Evolutionary conservation across 2,888 invertebrate species (phyloP).

Genomic region (Diaprepes abbreviatus): DNA sequence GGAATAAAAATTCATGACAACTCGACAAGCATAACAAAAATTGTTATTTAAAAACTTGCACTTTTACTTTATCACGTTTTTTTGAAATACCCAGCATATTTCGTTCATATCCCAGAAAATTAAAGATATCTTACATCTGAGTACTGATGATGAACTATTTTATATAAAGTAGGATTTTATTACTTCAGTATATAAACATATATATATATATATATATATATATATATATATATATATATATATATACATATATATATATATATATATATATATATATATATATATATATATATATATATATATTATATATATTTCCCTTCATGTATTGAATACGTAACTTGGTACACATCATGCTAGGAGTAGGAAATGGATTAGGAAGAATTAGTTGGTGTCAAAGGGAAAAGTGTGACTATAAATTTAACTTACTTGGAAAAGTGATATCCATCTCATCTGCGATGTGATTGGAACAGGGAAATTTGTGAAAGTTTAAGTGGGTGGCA

Average conservation of each 20-base stretch:
- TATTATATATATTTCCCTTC: background rate
- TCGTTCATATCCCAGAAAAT: no score
- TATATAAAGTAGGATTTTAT: no score
- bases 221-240: background rate
- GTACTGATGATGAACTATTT: no score
- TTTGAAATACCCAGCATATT: no score
- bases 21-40: no score
- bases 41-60: no score
- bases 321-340: constrained; percentile 1
- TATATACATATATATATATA: background rate
- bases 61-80: no score
- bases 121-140: no score
- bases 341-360: background rate
- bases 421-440: constrained; percentile 66
- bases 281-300: background rate
- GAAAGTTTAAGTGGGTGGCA: constrained; percentile 43
- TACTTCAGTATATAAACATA: no score
- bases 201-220: background rate
- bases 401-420: constrained; percentile 24
- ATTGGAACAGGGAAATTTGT: constrained; percentile 56
- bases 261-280: background rate
- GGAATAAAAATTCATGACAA: no score
- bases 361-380: background rate
- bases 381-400: background rate
- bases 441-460: constrained; percentile 64